Evolutionary conservation across 2,888 invertebrate species (phyloP), one percentile per base, ranked within the genome.

Genomic region (Eupithecia vulgata): DNA sequence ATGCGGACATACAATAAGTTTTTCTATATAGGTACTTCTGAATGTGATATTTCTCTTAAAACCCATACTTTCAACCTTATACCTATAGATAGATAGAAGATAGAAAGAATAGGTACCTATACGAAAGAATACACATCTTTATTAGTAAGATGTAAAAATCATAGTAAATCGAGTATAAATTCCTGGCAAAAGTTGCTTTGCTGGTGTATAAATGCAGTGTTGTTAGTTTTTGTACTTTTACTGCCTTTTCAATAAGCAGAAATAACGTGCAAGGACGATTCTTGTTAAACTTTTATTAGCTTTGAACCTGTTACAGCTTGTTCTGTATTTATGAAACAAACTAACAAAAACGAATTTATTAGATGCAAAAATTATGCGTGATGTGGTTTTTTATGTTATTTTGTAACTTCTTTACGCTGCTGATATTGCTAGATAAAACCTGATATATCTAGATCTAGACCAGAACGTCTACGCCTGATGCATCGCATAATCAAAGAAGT

Each of bases 181-280:
- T 72, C 75, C 72, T 25, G 35, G 17, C 25, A 42, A 62, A 75
- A 72, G 75, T 66, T 52, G 70, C 45, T 73, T 42, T 61, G 66
- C 72, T 34, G 62, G 70, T 72, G 4, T 30, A 67, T 48, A 37
- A 40, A 48, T 7, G 52, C 30, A 17, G 30, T 40, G 30, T 71
- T 64, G 61, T 62, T 52, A 57, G 67, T 72, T 67, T 65, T 73
- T 34, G 8, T 4, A 59, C 61, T 8, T 3, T 15, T 15, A 34
- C 61, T 61, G 61, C 61, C 5, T 61, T 30, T 30, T 61, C 17
- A 17, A 34, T 61, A 34, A 61, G 61, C 34, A 34, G 12, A 25
- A 25, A 21, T 52, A 52, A 52, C 8, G 5, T 25, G 25, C 21
- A 57, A 57, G 12, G 57, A 12, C 5, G 25, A 5, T 25, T 57